A percentile compares a stretch with the other conserved stretches of the same genome.
phyloP scores from a whole-genome alignment of 1,140 invertebrate species.

The Drosophila mojavensis region DNA sequence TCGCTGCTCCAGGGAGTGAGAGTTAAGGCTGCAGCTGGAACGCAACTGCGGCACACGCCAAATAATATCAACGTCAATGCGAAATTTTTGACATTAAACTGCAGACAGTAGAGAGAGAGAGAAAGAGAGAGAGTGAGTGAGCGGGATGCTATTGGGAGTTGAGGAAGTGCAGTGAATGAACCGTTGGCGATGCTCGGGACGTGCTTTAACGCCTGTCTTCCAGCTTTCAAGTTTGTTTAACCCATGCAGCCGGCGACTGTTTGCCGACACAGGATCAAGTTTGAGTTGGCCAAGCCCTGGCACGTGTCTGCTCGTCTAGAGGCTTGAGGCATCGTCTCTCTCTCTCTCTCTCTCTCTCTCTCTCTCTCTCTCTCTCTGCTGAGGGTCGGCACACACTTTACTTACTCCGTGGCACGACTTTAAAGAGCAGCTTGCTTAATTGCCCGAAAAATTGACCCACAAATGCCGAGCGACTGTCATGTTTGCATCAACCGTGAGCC shows the following conservation, averaged over 20 bases:
- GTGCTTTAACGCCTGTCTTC: slow-evolving; percentile 65
- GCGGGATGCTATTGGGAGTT: not conserved
- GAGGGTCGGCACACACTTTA: not conserved
- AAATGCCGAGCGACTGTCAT: slow-evolving; percentile 12
- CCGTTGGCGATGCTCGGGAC: slow-evolving; percentile 44
- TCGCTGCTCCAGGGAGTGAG: slow-evolving; percentile 1
- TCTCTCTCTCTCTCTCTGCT: no score
- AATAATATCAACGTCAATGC: slow-evolving; percentile 64
- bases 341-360: no score
- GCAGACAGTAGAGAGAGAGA: not conserved
- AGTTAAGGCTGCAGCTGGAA: slow-evolving; percentile 35
- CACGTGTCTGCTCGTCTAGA: slow-evolving; percentile 39
- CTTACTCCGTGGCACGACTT: slow-evolving; percentile 2
- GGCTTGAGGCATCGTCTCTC: not conserved
- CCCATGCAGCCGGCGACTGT: slow-evolving; percentile 52
- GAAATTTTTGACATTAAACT: slow-evolving; percentile 66
- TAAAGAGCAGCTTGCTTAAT: slow-evolving; percentile 54
- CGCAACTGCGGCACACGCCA: slow-evolving; percentile 55
- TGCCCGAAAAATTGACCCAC: slow-evolving; percentile 56
- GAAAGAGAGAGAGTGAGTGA: not conserved
- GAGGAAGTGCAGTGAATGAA: slow-evolving; percentile 47
- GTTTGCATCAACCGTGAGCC: not conserved
- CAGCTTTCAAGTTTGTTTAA: slow-evolving; percentile 67
- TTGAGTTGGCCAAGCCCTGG: slow-evolving; percentile 50
- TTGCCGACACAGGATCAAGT: slow-evolving; percentile 55